Percentiles rank a stretch among this genome's conserved stretches.
These are phyloP conservation scores for Drosophila peninsularis DNA, from an alignment of 2,888 invertebrate genomes.

Conservation along the genomic window DNA sequence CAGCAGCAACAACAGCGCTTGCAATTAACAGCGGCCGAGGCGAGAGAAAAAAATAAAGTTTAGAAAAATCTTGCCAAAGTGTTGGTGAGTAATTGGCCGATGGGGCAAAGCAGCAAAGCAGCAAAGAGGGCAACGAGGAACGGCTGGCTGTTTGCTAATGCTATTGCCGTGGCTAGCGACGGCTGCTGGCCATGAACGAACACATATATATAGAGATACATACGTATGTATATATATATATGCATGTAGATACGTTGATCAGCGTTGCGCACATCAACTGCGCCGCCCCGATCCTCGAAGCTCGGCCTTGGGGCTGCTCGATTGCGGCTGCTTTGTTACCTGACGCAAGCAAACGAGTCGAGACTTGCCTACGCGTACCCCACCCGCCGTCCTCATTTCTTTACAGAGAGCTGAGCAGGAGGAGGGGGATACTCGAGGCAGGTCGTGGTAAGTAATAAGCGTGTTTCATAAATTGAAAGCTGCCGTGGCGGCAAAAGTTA, in stretches of 20 bases:
- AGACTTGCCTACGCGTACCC: constrained; percentile 15
- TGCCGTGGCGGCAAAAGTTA: constrained; percentile 69
- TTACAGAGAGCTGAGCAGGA: neutral
- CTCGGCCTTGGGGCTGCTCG: constrained; percentile 62
- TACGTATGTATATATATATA: neutral
- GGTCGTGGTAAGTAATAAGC: constrained; percentile 58
- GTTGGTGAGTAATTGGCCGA: constrained; percentile 63
- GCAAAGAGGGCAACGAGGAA: constrained; percentile 18
- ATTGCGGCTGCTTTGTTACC: constrained; percentile 64
- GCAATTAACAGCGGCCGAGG: constrained; percentile 65
- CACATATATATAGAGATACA: neutral
- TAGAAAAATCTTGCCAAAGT: constrained; percentile 76
- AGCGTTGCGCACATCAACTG: constrained; percentile 46
- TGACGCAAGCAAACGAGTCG: constrained; percentile 53
- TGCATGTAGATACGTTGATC: constrained; percentile 49
- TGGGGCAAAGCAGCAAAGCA: constrained; percentile 17
- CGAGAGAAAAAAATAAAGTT: constrained; percentile 58
- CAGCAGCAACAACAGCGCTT: constrained; percentile 49
- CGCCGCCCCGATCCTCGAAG: constrained; percentile 32
- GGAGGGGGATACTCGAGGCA: constrained; percentile 5
- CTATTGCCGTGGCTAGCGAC: constrained; percentile 26
- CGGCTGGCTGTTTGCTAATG: constrained; percentile 33
- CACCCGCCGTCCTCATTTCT: neutral
- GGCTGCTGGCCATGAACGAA: constrained; percentile 59
- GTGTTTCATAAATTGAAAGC: constrained; percentile 77